Conservation (phyloP, 1,140 invertebrate genomes). For the Papilio xuthus region DNA sequence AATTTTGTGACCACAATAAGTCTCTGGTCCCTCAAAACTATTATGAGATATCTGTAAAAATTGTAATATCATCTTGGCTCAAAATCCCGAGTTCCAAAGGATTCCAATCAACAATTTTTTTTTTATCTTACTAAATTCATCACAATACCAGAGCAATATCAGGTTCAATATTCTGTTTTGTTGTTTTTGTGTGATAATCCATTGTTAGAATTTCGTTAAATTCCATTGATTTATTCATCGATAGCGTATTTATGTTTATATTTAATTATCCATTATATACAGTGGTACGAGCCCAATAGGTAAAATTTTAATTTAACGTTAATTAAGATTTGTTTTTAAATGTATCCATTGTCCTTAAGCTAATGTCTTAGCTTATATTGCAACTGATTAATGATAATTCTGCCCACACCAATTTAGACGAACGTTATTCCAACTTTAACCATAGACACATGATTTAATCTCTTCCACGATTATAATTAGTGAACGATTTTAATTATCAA, state of each 20-base stretch:
- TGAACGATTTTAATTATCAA: background rate
- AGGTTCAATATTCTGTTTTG: background rate
- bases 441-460: background rate
- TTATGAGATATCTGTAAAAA: background rate
- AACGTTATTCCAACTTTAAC: no score
- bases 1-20: background rate
- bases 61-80: no score
- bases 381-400: no score
- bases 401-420: no score
- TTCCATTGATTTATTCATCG: slow-evolving; percentile 7
- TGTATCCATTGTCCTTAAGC: no score
- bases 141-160: background rate
- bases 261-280: background rate
- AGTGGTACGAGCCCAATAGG: background rate
- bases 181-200: background rate
- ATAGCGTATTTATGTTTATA: slow-evolving; percentile 2
- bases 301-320: background rate
- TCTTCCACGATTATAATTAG: background rate
- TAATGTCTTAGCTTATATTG: no score
- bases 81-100: no score
- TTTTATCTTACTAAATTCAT: background rate
- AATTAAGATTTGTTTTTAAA: background rate
- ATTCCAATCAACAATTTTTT: no score
- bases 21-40: background rate
- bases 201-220: background rate